Evolutionary conservation across 2,888 invertebrate species (phyloP), one percentile per base, ranked within the genome.

Genomic region (Cephus runcator): DNA sequence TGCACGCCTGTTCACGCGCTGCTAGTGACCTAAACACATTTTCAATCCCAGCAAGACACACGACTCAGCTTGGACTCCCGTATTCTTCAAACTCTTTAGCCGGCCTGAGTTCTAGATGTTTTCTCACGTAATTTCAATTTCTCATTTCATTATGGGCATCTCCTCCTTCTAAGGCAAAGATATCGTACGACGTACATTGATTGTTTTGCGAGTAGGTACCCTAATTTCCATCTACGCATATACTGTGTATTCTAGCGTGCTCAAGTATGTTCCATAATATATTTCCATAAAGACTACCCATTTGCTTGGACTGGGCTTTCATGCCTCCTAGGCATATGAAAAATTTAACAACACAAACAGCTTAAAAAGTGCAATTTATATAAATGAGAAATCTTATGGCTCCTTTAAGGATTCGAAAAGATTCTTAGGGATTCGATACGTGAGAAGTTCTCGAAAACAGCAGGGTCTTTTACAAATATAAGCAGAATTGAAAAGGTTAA

Each of bases 351-450:
- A 79, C 77, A 77, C 80, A 80, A 84, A 82, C 83, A 84, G 82
- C 79, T 79, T 84, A 86, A 87, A 86, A 86, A 85, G 85, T 87
- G 86, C 84, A 81, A 82, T 77, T 82, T 86, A 87, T 87, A 85
- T 34, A 33, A 23, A 73, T 34, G 34, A 73, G 23, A 34, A n/a
- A 73, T 73, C 23, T 73, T 36, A 12, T 36, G 3, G 12, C 12
- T 36, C 36, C 12, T 36, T 36, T 12, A 12, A 12, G 3, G 36
- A 12, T 36, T 36, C 4, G 11, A 36, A 12, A 36, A 3, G 12
- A 12, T 36, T 36, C 35, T 36, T 3, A 36, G 11, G 11, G 35
- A 36, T 12, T 36, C 35, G 35, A 12, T 12, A 36, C 3, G 12
- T 12, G 12, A 12, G 12, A 12, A 36, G 12, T 12, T 12, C 12